A percentile compares a stretch with the other conserved stretches of the same genome.
Evolutionary conservation across 2,888 invertebrate genomes (phyloP).

Genomic region (Aplocera efformata): DNA sequence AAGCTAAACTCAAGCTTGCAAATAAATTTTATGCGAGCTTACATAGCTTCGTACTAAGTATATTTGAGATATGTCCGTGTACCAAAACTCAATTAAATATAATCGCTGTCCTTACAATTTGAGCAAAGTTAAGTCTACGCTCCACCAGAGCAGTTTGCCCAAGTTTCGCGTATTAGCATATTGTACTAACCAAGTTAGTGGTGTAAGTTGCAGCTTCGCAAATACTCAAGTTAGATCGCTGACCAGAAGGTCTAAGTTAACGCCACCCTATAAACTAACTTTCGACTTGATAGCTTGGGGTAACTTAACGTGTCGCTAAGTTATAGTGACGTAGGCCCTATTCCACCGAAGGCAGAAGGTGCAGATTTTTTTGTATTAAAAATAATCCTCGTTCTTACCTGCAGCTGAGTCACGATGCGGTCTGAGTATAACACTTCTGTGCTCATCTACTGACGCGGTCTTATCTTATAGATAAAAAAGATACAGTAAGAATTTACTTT

Average conservation of each 20-base stretch:
- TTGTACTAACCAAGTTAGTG: slow-evolving; percentile 24
- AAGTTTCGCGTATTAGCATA: slow-evolving; percentile 27
- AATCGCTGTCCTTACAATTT: slow-evolving; percentile 3
- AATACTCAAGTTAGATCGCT: slow-evolving; percentile 26
- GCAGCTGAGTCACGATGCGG: too few relatives aligned
- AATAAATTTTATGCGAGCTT: too few relatives aligned
- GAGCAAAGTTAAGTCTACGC: slow-evolving; percentile 17
- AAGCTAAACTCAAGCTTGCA: too few relatives aligned
- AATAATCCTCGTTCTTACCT: too few relatives aligned
- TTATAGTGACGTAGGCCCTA: background rate
- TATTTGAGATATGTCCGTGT: too few relatives aligned
- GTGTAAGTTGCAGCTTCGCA: slow-evolving; percentile 25
- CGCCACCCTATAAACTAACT: slow-evolving; percentile 11
- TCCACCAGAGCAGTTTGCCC: slow-evolving; percentile 9
- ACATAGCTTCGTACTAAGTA: too few relatives aligned
- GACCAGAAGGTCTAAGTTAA: slow-evolving; percentile 22
- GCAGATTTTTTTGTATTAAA: too few relatives aligned
- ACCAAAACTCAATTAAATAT: slow-evolving; percentile 1
- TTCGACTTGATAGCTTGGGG: slow-evolving; percentile 4
- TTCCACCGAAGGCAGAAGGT: too few relatives aligned
- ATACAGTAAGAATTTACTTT: too few relatives aligned
- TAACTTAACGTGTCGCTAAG: slow-evolving; percentile 7
- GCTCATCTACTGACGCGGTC: too few relatives aligned
- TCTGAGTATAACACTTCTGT: too few relatives aligned
- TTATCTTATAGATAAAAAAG: too few relatives aligned